phyloP scores from a whole-genome alignment of 2,797 vertebrate species.

The Hypotaenidia philippensis region DNA sequence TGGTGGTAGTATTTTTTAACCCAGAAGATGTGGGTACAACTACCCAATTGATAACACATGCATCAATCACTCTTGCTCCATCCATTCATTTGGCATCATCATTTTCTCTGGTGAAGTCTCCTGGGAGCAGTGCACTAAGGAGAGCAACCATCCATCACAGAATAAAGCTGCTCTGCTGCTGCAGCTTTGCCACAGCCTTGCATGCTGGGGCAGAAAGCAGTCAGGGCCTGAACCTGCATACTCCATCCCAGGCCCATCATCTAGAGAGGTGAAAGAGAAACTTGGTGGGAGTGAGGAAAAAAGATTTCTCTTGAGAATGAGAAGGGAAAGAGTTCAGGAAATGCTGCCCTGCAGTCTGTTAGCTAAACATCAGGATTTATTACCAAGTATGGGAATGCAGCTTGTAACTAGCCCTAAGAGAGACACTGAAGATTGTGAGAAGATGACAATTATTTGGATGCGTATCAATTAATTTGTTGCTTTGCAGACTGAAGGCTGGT shows the following conservation, averaged over 20 bases:
- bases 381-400: not conserved
- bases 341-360: not conserved
- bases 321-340: not conserved
- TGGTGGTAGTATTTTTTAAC: not conserved
- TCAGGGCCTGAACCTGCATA: not conserved
- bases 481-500: not conserved
- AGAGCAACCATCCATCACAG: not conserved
- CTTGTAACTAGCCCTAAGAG: not conserved
- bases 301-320: not conserved
- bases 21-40: not conserved
- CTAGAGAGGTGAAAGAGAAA: not conserved
- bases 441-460: not conserved
- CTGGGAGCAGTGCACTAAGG: not conserved
- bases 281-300: not conserved
- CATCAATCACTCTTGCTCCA: not conserved
- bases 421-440: not conserved
- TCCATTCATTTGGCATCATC: not conserved
- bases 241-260: not conserved
- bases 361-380: not conserved
- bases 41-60: not conserved
- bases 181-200: not conserved
- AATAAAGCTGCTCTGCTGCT: not conserved
- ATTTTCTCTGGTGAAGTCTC: not conserved
- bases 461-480: not conserved
- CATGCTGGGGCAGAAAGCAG: rapidly evolving